Evolutionary conservation across 2,797 vertebrate species (phyloP), one percentile per base, ranked within the genome.

Genomic region (Peromyscus attwateri): DNA sequence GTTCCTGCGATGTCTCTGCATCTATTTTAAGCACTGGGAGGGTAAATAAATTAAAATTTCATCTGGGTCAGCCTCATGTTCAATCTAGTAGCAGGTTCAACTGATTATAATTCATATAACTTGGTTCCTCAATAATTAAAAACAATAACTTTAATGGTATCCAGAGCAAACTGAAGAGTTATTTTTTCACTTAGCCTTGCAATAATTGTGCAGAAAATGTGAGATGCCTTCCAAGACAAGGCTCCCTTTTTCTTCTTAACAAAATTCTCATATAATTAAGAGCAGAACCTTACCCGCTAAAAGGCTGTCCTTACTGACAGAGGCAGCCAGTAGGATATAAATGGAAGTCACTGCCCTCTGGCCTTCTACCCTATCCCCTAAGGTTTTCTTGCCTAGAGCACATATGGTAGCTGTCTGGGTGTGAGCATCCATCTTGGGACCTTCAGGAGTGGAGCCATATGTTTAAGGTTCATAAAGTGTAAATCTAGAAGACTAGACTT

Each of bases 321-420:
- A 96, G 64, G 43, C 23, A 66, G 89, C 40, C 85, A 12, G 9
- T 27, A 90, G 70, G 89, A 66, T 87, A 94, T 55, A 95, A 97
- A 92, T 94, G 94, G 82, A 91, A 97, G 96, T 66, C 95, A 81
- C 0, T 96, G 87, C 89, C 96, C 94, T 97, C 89, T 97, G 75
- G 77, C 89, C 85, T 91, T 88, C 75, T 73, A 9, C 70, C 94
- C 85, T 75, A 94, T 89, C 92, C 89, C 82, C 87, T 82, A 40
- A 40, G 49, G 77, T 87, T 79, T 97, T 87, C 87, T 82, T 87
- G 82, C 70, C 88, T 92, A 89, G 75, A 87, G 91, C 92, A 87
- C 97, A 97, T 94, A 97, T 95, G 96, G n/a, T n/a, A n/a, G 97
- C 92, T 87, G n/a, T 43, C 75, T 76, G 82, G 62, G n/a, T 85